Conservation (phyloP, 2,797 vertebrate genomes). For the Molossus alvarezi region DNA sequence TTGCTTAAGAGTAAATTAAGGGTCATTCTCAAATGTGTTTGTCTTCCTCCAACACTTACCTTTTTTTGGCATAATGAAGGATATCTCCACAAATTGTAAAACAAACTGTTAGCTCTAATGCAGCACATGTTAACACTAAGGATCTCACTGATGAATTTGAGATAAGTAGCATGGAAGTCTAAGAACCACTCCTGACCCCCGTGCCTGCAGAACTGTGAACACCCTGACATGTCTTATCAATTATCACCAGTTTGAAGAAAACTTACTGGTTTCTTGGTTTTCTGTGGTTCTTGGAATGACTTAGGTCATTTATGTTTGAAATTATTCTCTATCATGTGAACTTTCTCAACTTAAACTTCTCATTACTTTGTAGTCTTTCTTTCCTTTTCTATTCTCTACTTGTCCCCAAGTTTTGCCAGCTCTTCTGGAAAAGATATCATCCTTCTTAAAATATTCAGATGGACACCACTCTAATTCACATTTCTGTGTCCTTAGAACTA, state of each 20-base stretch:
- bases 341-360: constrained; percentile 33
- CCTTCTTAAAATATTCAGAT: background rate
- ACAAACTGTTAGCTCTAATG: constrained; percentile 60
- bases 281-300: constrained; percentile 39
- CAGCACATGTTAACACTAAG: constrained; percentile 52
- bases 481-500: background rate
- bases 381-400: background rate
- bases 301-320: background rate
- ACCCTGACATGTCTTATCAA: constrained; percentile 10
- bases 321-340: background rate
- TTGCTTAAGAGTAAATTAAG: constrained; percentile 38
- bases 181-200: background rate
- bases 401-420: background rate
- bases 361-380: background rate
- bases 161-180: constrained; percentile 1
- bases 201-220: background rate
- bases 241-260: background rate
- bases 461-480: background rate
- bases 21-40: constrained; percentile 49
- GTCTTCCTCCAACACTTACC: constrained; percentile 64
- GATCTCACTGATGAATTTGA: constrained; percentile 67
- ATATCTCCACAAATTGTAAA: constrained; percentile 48
- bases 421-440: background rate
- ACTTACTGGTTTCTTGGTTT: constrained; percentile 38
- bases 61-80: constrained; percentile 48